A percentile compares a stretch with the other conserved stretches of the same genome.
These are phyloP conservation scores for Meandrusa payeni DNA, from an alignment of 2,888 invertebrate genomes.

Conservation along the genomic window DNA sequence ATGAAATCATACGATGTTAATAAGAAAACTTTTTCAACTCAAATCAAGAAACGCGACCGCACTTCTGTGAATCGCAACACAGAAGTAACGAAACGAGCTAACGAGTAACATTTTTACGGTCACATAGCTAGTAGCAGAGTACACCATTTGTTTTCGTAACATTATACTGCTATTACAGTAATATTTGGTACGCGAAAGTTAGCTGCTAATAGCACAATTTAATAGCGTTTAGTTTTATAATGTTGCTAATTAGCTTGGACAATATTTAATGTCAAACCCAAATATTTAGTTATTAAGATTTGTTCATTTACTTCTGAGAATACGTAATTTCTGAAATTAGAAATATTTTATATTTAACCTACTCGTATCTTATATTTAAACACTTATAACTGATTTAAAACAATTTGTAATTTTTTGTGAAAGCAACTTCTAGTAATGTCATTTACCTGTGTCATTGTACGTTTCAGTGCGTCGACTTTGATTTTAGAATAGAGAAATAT, in stretches of 20 bases:
- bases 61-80: conserved; percentile 12
- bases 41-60: conserved; percentile 15
- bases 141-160: conserved; percentile 1
- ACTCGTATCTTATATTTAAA: too few relatives aligned
- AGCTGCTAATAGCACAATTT: not conserved
- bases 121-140: conserved; percentile 14
- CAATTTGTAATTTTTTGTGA: not conserved
- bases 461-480: conserved; percentile 17
- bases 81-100: too few relatives aligned
- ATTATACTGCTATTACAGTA: not conserved
- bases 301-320: too few relatives aligned
- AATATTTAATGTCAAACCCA: too few relatives aligned
- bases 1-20: conserved; percentile 13
- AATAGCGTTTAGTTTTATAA: not conserved
- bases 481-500: conserved; percentile 11
- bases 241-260: too few relatives aligned
- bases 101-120: not conserved
- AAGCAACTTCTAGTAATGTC: conserved; percentile 18
- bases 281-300: too few relatives aligned
- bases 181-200: not conserved
- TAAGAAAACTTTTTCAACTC: conserved; percentile 4
- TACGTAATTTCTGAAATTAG: too few relatives aligned
- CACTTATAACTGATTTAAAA: too few relatives aligned
- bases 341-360: not conserved
- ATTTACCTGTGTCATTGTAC: conserved; percentile 16